Evolutionary conservation across 2,888 invertebrate genomes (phyloP), one percentile per base, ranked within the genome.

Genomic region (Cetonia aurata): DNA sequence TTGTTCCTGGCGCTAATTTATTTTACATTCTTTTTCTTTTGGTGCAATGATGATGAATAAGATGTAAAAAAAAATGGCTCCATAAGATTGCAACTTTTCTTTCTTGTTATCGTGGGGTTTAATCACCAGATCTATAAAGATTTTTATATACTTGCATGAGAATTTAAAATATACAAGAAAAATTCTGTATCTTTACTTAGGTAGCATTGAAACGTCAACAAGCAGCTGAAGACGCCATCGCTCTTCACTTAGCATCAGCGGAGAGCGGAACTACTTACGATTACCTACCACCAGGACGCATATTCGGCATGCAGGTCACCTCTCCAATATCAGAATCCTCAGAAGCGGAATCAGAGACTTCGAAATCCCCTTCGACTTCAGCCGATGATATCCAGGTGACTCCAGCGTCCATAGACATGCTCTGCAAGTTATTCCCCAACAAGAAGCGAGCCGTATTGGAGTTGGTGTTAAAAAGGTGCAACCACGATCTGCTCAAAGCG

Each of bases 151-250:
- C 25, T 12, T 25, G 25, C 52, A 19, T 25, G 1, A 1, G 25
- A 52, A 52, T 12, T 17, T 52, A 19, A 52, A 17, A 17, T n/a
- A 9, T 52, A n/a, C 1, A 52, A 9, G 15, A 4, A 9, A 15
- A 50, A 15, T n/a, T 59, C 15, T 9, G 17, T 46, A 13, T 56
- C 25, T 53, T 19, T 48, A 25, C 77, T 59, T 77, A 96, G 95
- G 96, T 98, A 25, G 98, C 98, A 2, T 84, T 98, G 69, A 98
- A 98, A 86, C 88, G 98, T 12, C 97, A 98, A 83, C 98, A 98
- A 86, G 98, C 98, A 0, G 97, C 97, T 0, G 98, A 98, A 86
- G 98, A 98, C 82, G 96, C 96, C 68, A 96, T 98, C 76, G 98
- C 98, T 0, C 86, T 98, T 70, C 95, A 96, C 66, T 87, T 98